Base-by-base conservation (phyloP, 2,888 invertebrate species). In the Polydrusus cervinus region DNA sequence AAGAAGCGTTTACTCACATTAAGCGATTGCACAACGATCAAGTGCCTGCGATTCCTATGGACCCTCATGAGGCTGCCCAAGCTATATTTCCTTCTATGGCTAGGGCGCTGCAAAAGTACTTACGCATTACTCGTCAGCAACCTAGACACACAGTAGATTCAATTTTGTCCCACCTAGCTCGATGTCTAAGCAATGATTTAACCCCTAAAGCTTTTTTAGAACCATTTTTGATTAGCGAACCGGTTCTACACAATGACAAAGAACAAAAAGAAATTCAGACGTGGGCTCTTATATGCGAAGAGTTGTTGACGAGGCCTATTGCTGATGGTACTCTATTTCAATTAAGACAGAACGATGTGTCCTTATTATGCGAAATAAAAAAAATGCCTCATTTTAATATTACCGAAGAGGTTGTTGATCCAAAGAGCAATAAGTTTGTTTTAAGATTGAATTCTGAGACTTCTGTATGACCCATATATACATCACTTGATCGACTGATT, bases 1-100 rank as follows among this genome's bases (percentile, higher is more conserved):
- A 99, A 87, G 99, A 99, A 85, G 98, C 99, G 0, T 99, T 99
- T 87, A 97, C 98, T 11, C 98, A 99, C 85, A 97, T 99, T 79
- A 94, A 96, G 83, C 90, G 98, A 45, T 91, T 97, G 77, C 88
- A 92, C 79, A 90, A 91, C 75, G 92, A 91, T 80, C 89, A 91
- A 69, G 92, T 94, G 38, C 93, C 95, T 0, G 94, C 95, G 0
- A 92, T 94, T 75, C 94, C 95, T 0, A 93, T 99, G 89, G 97
- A 98, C 84, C 95, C 98, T 0, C 93, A 96, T 82, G 98, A 98
- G 88, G 98, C 99, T 3, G 99, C 99, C 0, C 97, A 97, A 86
- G 97, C 98, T 0, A 97, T 99, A 71, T 99, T 99, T 85, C 98
- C 98, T 1, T 97, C 97, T 8, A 93, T 99, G 90, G 97, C 98